A percentile compares a stretch with the other conserved stretches of the same genome.
Evolutionary conservation across 2,113 vertebrate genomes (phyloP).

Genomic region (Promerops cafer): DNA sequence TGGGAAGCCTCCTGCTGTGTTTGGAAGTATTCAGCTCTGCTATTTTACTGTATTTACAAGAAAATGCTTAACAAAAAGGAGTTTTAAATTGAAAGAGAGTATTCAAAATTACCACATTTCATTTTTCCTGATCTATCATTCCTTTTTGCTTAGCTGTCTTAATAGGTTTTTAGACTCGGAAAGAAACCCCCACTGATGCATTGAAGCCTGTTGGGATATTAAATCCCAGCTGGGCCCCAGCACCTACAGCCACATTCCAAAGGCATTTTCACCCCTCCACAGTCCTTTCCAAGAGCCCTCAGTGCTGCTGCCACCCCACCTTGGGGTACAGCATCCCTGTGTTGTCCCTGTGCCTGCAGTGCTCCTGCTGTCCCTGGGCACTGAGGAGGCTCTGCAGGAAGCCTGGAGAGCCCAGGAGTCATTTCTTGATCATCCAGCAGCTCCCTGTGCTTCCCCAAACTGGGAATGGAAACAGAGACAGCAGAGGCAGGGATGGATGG

Average conservation of each 20-base stretch:
- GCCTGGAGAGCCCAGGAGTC: not conserved
- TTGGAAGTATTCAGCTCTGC: not conserved
- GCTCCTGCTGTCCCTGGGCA: fast-evolving
- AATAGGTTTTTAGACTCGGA: not conserved
- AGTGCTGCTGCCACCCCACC: not conserved
- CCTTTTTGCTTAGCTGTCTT: not conserved
- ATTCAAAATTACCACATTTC: not conserved
- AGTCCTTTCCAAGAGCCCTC: not conserved
- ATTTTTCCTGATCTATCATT: not conserved
- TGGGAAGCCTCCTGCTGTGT: not conserved
- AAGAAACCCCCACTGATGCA: not conserved
- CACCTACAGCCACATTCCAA: not conserved
- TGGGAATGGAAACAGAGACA: not conserved
- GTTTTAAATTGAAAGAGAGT: not conserved
- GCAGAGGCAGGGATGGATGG: not conserved
- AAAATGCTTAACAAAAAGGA: not conserved
- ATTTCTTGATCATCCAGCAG: not conserved
- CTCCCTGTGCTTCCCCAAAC: not conserved
- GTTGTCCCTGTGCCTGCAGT: not conserved
- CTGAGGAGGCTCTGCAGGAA: not conserved
- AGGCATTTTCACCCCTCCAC: not conserved
- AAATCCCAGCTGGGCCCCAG: not conserved
- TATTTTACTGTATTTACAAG: not conserved
- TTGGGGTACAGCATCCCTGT: not conserved
- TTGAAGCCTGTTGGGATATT: not conserved